Base-by-base conservation (phyloP, 2,113 vertebrate genomes). In the Salvator merianae region DNA sequence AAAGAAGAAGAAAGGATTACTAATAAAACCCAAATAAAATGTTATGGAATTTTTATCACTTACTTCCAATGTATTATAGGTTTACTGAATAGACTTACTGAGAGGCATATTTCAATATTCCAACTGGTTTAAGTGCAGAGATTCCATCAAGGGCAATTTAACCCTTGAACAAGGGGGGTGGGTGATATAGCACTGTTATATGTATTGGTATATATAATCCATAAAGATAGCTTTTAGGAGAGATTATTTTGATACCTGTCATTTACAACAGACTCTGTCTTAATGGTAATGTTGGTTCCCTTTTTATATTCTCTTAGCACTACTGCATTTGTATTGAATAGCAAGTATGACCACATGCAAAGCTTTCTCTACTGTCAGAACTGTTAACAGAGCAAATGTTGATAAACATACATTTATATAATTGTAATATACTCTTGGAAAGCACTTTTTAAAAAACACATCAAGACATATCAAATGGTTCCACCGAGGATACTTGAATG, bases 361-460 rank as follows among this genome's bases (percentile, higher is more conserved):
- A 55, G 8, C 70, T 85, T 92, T 80, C 74, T 93, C 79, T 90
- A 82, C 26, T 26, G 85, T 83, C 53, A 81, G 30, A 59, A 79
- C 53, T 91, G 93, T 92, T 88, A 59, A 86, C 13, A 0, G 71
- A 88, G 59, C 78, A 90, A 89, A 85, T 87, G 9, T 77, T 94
- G 69, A 87, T 82, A 74, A 28, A 89, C 80, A 88, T 84, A 63
- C 94, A 94, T 91, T 69, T 69, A 69, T 88, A 90, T 90, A 94
- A 91, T 74, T 28, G 28, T 83, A n/a, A 84, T 84, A 59, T 34
- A 12, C 74, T 55, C 3, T 85, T 87, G 79, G 74, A 88, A 90
- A 88, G 88, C 82, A 71, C 12, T 79, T 2, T 8, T 70, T 85
- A 34, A 90, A 50, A 62, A 26, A 72, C 68, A 14, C 26, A 62